A percentile compares a stretch with the other conserved stretches of the same genome.
Conservation (phyloP, 2,113 vertebrate species). For the Nibea coibor region DNA sequence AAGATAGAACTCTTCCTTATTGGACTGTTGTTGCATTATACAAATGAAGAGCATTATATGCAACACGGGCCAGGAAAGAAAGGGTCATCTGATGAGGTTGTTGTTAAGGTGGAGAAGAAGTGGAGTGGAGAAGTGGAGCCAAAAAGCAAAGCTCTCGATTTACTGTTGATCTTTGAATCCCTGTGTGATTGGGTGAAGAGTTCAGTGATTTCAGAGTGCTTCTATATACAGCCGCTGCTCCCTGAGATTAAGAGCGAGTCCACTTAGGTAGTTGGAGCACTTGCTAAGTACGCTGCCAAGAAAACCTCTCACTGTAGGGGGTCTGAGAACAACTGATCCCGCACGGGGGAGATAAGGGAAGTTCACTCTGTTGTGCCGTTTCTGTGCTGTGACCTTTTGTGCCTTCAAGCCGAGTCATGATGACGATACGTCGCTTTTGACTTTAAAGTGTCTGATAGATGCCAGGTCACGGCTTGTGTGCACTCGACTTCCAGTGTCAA, state of each 20-base stretch:
- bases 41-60: background rate
- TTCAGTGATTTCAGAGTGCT: background rate
- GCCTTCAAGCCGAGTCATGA: background rate
- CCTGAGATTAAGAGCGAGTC: background rate
- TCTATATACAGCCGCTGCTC: background rate
- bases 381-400: background rate
- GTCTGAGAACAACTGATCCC: background rate
- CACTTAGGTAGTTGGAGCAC: background rate
- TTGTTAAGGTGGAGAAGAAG: background rate
- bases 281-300: constrained; percentile 10
- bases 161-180: constrained; percentile 14
- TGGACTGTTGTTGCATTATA: background rate
- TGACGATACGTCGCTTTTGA: background rate
- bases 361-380: background rate
- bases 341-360: too few species aligned
- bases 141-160: constrained; percentile 1
- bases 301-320: background rate
- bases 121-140: background rate
- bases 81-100: background rate
- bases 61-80: background rate
- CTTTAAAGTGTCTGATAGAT: background rate
- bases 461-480: background rate
- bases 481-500: background rate
- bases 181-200: constrained; percentile 5
- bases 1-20: background rate